A percentile compares a stretch with the other conserved stretches of the same genome.
phyloP scores from a whole-genome alignment of 2,797 vertebrate genomes.

The Lacerta bilineata region DNA sequence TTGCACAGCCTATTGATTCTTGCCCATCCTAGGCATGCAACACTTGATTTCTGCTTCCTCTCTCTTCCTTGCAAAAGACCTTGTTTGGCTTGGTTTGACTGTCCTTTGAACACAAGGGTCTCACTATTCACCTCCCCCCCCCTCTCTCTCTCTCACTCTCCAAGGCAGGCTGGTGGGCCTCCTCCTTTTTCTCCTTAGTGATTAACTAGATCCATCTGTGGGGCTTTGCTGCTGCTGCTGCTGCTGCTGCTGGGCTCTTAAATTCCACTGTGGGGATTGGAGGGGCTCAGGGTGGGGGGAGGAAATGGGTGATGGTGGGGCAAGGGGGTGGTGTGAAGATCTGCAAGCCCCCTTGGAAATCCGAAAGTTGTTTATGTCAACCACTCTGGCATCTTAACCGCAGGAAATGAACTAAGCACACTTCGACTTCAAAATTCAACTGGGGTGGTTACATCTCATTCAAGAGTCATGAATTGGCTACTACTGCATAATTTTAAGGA shows the following conservation, averaged over 20 bases:
- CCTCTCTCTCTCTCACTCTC: neutral
- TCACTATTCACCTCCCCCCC: neutral
- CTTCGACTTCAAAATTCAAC: slow-evolving; percentile 25
- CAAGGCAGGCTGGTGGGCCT: neutral
- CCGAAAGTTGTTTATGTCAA: slow-evolving; percentile 3
- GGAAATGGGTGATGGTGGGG: no score
- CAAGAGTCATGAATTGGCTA: neutral
- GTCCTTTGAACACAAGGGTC: slow-evolving; percentile 1
- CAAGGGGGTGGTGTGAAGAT: neutral
- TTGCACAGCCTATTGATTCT: neutral
- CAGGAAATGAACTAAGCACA: neutral
- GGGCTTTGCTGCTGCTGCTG: accelerated
- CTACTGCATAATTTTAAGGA: neutral
- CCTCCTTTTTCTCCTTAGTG: neutral
- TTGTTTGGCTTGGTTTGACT: neutral
- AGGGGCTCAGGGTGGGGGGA: neutral
- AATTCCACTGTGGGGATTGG: slow-evolving; percentile 22
- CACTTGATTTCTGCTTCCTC: neutral
- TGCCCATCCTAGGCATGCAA: neutral
- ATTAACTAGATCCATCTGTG: slow-evolving; percentile 54
- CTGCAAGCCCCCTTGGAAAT: slow-evolving; percentile 13
- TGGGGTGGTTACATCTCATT: neutral
- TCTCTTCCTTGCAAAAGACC: accelerated
- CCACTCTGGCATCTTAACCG: slow-evolving; percentile 2
- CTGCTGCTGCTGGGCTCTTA: neutral